Conservation (phyloP, 2,888 invertebrate genomes). For the Machimus rusticus region DNA sequence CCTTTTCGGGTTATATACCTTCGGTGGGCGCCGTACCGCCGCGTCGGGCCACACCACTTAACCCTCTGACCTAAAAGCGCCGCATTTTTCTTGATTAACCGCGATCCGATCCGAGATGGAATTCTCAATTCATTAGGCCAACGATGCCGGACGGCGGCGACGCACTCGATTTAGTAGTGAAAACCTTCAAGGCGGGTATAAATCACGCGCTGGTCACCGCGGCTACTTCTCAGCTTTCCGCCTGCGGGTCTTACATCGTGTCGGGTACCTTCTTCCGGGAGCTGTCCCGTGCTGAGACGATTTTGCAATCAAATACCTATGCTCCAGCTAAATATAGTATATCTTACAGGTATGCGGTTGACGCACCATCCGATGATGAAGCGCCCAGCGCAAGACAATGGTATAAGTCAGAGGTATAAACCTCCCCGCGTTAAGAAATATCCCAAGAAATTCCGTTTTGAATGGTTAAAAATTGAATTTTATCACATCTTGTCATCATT, state of each 20-base stretch:
- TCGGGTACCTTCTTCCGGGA: background rate
- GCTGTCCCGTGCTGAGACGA: background rate
- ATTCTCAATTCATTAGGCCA: background rate
- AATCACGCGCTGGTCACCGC: background rate
- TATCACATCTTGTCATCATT: background rate
- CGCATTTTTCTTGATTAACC: conserved; percentile 11
- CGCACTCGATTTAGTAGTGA: background rate
- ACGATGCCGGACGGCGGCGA: background rate
- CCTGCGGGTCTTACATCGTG: background rate
- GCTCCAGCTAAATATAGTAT: background rate
- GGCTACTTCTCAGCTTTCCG: background rate
- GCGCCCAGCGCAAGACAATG: background rate
- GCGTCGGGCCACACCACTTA: background rate
- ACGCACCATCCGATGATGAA: background rate
- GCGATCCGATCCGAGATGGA: background rate
- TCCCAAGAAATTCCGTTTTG: background rate
- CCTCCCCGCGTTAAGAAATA: background rate
- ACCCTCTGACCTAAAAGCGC: background rate
- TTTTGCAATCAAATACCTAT: background rate
- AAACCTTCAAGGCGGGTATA: background rate
- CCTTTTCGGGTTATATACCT: background rate
- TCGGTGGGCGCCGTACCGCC: background rate
- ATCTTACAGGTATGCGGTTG: background rate
- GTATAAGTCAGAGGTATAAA: background rate
- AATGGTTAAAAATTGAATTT: background rate